Percentiles rank a stretch among this genome's conserved stretches.
phyloP scores from a whole-genome alignment of 2,888 invertebrate genomes.

The Labia minor region DNA sequence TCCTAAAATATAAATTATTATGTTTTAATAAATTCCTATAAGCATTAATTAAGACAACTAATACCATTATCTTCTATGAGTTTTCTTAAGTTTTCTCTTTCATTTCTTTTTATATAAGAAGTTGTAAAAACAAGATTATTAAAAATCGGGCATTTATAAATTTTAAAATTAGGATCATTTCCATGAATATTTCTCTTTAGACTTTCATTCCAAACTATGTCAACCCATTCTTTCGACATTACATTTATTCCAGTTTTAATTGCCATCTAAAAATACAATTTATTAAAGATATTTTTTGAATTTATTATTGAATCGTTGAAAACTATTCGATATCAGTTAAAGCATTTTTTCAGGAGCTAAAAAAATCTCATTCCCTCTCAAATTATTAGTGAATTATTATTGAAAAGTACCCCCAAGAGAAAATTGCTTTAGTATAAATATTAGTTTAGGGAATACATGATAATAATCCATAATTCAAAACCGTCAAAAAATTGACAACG shows the following conservation, averaged over 20 bases:
- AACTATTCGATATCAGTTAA: slow-evolving; percentile 15
- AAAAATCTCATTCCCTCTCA: background rate
- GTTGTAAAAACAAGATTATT: slow-evolving; percentile 66
- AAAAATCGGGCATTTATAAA: slow-evolving; percentile 57
- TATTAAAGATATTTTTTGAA: background rate
- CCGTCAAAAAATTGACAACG: too few relatives aligned
- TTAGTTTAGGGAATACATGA: too few relatives aligned
- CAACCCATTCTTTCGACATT: slow-evolving; percentile 69
- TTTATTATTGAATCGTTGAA: background rate
- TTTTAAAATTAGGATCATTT: slow-evolving; percentile 50
- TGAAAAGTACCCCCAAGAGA: too few relatives aligned
- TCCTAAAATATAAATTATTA: slow-evolving; percentile 37
- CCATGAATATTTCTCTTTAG: slow-evolving; percentile 50
- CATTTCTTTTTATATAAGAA: slow-evolving; percentile 55
- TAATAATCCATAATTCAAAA: too few relatives aligned
- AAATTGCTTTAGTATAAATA: too few relatives aligned
- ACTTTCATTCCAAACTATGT: slow-evolving; percentile 66
- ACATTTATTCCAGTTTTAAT: slow-evolving; percentile 55
- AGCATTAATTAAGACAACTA: too few relatives aligned
- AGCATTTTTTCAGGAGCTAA: background rate
- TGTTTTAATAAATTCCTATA: background rate
- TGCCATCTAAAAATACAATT: slow-evolving; percentile 48
- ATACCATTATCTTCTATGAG: slow-evolving; percentile 65
- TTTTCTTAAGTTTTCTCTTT: slow-evolving; percentile 53
- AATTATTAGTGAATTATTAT: too few relatives aligned